These are phyloP conservation scores for Loxodonta africana DNA, from an alignment of 2,113 vertebrate genomes.

Conservation along the genomic window DNA sequence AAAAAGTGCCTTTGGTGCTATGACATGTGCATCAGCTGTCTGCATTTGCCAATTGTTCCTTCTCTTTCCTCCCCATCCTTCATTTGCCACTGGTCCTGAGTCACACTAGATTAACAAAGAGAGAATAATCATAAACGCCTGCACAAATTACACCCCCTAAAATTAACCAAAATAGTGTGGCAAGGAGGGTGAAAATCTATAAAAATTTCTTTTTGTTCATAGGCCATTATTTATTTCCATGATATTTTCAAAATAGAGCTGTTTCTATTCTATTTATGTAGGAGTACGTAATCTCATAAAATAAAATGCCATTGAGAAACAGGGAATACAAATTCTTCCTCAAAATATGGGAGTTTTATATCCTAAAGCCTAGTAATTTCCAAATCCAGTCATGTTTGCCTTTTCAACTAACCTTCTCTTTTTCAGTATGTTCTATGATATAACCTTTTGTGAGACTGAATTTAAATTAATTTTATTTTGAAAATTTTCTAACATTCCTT, in stretches of 20 bases:
- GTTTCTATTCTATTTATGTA: not conserved
- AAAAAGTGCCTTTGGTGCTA: not conserved
- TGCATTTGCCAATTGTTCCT: not conserved
- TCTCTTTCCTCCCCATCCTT: not conserved
- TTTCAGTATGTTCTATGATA: conserved; percentile 45
- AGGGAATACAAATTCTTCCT: not conserved
- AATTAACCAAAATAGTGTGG: conserved; percentile 1
- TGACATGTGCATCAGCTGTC: not conserved
- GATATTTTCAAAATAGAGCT: not conserved
- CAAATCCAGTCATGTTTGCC: conserved; percentile 41
- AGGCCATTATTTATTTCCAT: not conserved
- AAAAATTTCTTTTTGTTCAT: not conserved
- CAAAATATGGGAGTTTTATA: conserved; percentile 36
- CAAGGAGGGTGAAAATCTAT: not conserved
- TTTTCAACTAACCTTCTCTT: conserved; percentile 55
- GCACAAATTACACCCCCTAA: not conserved
- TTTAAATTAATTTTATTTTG: conserved; percentile 68
- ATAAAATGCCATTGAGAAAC: conserved; percentile 25
- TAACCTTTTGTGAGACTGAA: conserved; percentile 38
- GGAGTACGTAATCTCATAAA: not conserved
- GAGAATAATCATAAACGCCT: not conserved
- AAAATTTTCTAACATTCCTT: conserved; percentile 19
- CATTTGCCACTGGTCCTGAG: not conserved
- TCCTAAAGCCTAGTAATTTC: conserved; percentile 36
- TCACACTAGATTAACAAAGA: not conserved